Conservation (phyloP, 1,140 invertebrate genomes). For the Ceratoteleas bidentatus region DNA sequence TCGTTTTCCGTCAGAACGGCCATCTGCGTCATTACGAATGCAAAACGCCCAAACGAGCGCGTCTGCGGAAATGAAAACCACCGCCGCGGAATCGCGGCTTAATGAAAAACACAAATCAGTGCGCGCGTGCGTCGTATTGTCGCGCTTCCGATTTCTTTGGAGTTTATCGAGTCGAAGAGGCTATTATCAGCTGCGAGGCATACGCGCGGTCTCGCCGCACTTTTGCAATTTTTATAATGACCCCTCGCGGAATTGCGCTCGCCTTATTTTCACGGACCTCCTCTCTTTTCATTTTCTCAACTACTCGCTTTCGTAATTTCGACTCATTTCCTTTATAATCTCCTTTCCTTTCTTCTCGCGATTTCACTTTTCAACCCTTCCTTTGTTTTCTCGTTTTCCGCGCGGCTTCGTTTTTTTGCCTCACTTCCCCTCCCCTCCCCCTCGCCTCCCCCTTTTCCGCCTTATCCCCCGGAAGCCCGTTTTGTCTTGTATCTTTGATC, state of each 20-base stretch:
- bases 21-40: no score
- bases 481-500: conserved; percentile 51
- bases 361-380: conserved; percentile 49
- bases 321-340: conserved; percentile 57
- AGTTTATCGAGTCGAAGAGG: conserved; percentile 52
- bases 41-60: no score
- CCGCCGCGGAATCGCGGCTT: conserved; percentile 12
- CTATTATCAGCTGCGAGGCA: conserved; percentile 43
- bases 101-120: conserved; percentile 55
- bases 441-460: not conserved
- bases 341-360: conserved; percentile 39
- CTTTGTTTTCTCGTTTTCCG: conserved; percentile 47
- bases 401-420: conserved; percentile 25
- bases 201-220: conserved; percentile 18
- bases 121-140: conserved; percentile 14
- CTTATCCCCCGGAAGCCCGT: conserved; percentile 1
- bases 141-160: conserved; percentile 38
- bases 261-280: conserved; percentile 24
- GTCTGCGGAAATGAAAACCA: conserved; percentile 19
- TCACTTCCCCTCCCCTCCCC: not conserved
- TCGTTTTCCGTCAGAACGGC: no score
- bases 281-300: conserved; percentile 55
- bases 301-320: conserved; percentile 51
- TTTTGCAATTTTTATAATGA: conserved; percentile 59
- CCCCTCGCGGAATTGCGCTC: conserved; percentile 36